These are phyloP conservation scores for Egretta garzetta DNA, from an alignment of 2,113 vertebrate genomes.

Conservation along the genomic window DNA sequence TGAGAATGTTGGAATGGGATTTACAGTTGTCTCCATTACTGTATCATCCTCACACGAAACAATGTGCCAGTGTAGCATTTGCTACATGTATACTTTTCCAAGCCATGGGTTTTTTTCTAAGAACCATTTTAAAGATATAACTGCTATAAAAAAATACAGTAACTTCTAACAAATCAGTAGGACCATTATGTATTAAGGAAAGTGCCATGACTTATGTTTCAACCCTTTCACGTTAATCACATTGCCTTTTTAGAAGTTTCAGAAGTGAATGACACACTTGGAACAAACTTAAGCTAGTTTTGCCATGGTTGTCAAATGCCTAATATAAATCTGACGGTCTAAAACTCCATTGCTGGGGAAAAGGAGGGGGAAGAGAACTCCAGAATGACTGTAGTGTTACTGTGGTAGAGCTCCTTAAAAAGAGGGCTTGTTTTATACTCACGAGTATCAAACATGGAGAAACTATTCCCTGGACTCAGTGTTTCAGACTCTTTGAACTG, in stretches of 20 bases:
- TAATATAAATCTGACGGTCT: background rate
- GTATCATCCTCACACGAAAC: background rate
- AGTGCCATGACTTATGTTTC: background rate
- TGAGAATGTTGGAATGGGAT: background rate
- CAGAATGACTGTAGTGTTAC: background rate
- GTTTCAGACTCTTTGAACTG: conserved; percentile 95
- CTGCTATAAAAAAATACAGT: background rate
- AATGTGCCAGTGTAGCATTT: background rate
- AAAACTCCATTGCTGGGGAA: background rate
- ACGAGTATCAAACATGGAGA: conserved; percentile 93
- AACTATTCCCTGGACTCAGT: conserved; percentile 85
- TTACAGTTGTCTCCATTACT: background rate
- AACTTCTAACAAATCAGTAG: background rate
- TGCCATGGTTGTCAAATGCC: background rate
- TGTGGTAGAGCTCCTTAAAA: background rate
- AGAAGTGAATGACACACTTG: background rate
- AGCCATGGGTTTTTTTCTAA: background rate
- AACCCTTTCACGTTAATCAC: background rate
- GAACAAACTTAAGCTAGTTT: background rate
- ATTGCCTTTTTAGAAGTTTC: background rate
- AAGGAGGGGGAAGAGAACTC: background rate
- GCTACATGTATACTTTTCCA: background rate
- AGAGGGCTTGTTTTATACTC: conserved; percentile 63
- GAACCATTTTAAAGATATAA: background rate
- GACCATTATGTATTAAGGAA: background rate